phyloP scores from a whole-genome alignment of 1,140 invertebrate genomes.

The Cyclargus thomasi region DNA sequence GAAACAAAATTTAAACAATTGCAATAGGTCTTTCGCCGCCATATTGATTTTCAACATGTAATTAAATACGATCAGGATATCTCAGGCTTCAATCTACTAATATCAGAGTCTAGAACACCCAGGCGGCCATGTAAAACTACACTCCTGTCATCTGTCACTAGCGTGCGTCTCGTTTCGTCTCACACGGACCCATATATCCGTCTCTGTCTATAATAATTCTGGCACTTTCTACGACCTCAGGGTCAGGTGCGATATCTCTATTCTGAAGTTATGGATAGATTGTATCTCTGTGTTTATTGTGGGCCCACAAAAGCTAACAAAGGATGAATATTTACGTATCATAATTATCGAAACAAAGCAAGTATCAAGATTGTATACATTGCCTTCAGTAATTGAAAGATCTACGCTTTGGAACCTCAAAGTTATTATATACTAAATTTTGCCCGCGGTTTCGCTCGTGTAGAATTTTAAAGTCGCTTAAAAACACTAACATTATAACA shows the following conservation, averaged over 20 bases:
- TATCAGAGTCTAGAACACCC: background rate
- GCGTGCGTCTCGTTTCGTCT: background rate
- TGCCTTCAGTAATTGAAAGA: no score
- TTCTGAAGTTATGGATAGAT: constrained; percentile 21
- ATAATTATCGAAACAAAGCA: background rate
- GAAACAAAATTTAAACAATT: no score
- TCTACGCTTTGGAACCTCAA: no score
- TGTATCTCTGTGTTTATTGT: constrained; percentile 19
- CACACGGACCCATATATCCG: constrained; percentile 16
- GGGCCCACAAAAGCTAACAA: constrained; percentile 6
- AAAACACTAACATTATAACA: no score
- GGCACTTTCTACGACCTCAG: constrained; percentile 48
- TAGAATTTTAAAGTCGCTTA: no score
- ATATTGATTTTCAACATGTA: background rate
- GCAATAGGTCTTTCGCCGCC: no score
- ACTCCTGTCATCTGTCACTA: constrained; percentile 6
- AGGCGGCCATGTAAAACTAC: constrained; percentile 4
- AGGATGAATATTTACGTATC: background rate
- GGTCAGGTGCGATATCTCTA: constrained; percentile 40
- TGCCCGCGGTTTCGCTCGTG: no score
- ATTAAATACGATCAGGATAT: background rate
- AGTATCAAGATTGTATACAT: background rate
- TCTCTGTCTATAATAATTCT: constrained; percentile 38
- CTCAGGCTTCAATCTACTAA: background rate
- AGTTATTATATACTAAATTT: no score